Conservation (phyloP, 2,888 invertebrate species). For the Ferdinandea cuprea region DNA sequence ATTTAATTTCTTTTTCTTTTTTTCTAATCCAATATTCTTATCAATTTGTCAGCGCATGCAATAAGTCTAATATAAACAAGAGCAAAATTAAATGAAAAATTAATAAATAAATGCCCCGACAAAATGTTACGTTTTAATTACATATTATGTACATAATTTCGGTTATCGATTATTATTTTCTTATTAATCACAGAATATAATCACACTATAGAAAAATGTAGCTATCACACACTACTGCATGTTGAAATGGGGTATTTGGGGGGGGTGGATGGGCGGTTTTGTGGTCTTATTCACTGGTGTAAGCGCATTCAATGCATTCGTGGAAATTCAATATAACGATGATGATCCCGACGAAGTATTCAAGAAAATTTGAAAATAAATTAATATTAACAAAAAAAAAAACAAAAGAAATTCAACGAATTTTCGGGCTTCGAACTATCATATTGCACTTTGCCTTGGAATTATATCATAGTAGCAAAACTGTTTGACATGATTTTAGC, state of each 20-base stretch:
- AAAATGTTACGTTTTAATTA: conserved; percentile 25
- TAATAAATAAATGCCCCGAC: conserved; percentile 44
- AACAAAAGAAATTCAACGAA: conserved; percentile 31
- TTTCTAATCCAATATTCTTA: conserved; percentile 36
- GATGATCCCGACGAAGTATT: conserved; percentile 39
- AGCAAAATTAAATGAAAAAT: background rate
- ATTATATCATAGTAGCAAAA: conserved; percentile 29
- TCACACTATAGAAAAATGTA: conserved; percentile 48
- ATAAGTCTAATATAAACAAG: background rate
- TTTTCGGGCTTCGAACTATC: conserved; percentile 31
- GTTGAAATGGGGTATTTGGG: conserved; percentile 1
- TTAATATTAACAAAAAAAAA: background rate
- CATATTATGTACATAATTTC: conserved; percentile 13
- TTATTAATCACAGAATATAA: conserved; percentile 61
- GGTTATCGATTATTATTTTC: conserved; percentile 45
- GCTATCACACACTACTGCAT: conserved; percentile 55
- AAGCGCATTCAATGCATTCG: conserved; percentile 42
- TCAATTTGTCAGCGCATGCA: conserved; percentile 38
- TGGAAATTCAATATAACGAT: conserved; percentile 2
- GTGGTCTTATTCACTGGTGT: conserved; percentile 11
- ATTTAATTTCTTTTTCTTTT: conserved; percentile 1
- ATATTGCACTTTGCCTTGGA: conserved; percentile 45
- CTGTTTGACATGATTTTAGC: conserved; percentile 8
- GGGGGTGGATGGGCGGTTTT: too few species aligned
- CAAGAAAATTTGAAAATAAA: background rate